phyloP scores from a whole-genome alignment of 2,888 invertebrate species.

The Crematogaster levior region DNA sequence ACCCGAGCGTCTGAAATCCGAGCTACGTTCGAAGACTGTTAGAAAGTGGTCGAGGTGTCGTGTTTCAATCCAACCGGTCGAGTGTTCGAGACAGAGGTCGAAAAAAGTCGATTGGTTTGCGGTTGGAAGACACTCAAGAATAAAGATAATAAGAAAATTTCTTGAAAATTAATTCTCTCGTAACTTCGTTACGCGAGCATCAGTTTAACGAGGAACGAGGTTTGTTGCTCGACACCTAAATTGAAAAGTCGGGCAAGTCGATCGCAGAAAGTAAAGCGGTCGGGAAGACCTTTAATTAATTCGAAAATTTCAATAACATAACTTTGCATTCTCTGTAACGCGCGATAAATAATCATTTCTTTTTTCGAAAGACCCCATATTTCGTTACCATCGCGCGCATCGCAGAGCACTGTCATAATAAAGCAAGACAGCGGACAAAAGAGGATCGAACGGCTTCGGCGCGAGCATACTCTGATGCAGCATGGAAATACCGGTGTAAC shows the following conservation, averaged over 20 bases:
- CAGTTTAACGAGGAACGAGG: background rate
- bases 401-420: background rate
- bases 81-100: conserved; percentile 41
- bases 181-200: background rate
- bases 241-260: background rate
- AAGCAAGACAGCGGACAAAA: conserved; percentile 53
- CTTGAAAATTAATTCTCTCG: background rate
- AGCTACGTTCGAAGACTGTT: no score
- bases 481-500: conserved; percentile 81
- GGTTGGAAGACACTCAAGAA: conserved; percentile 47
- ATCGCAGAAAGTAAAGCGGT: background rate
- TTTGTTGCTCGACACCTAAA: background rate
- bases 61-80: conserved; percentile 70
- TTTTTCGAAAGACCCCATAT: background rate
- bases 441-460: conserved; percentile 46
- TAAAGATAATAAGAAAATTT: background rate
- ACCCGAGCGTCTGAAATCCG: conserved; percentile 66
- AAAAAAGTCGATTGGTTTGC: conserved; percentile 56
- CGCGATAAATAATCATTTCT: background rate
- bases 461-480: conserved; percentile 62
- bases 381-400: background rate
- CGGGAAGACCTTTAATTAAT: no score
- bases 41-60: conserved; percentile 72
- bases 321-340: background rate
- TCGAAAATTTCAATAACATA: background rate